Percentiles rank a stretch among this genome's conserved stretches.
Conservation (phyloP, 2,797 vertebrate species). For the Fistularia tabacaria region DNA sequence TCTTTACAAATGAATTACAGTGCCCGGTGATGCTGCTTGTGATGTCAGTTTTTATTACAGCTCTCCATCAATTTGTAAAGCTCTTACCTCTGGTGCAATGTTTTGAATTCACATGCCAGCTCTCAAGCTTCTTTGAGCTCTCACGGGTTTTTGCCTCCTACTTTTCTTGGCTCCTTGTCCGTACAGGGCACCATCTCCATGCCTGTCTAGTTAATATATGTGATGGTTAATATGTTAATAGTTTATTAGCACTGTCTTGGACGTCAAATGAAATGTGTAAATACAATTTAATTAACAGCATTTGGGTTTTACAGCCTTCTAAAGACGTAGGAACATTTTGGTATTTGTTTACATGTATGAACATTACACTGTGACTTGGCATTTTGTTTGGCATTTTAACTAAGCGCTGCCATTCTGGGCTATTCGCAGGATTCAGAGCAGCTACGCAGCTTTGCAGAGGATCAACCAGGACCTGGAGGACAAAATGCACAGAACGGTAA, state of each 20-base stretch:
- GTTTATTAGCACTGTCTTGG: too few relatives aligned
- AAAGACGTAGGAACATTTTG: too few relatives aligned
- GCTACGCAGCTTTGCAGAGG: conserved; percentile 91
- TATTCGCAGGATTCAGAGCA: conserved; percentile 87
- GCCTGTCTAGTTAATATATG: too few relatives aligned
- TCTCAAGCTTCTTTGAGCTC: conserved; percentile 16
- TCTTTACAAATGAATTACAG: too few relatives aligned
- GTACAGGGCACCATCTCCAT: too few relatives aligned
- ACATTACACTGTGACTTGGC: too few relatives aligned
- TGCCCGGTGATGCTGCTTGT: too few relatives aligned
- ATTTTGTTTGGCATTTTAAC: conserved; percentile 11
- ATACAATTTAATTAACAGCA: too few relatives aligned
- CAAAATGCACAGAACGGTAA: conserved; percentile 91
- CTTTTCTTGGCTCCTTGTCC: conserved; percentile 39
- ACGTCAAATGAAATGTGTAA: too few relatives aligned
- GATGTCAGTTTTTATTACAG: conserved; percentile 7
- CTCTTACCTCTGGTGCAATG: conserved; percentile 3
- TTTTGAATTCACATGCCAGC: conserved; percentile 15
- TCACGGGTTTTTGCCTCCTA: conserved; percentile 13
- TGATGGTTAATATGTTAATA: neutral
- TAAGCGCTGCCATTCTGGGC: neutral
- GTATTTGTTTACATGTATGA: too few relatives aligned
- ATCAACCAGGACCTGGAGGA: conserved; percentile 97
- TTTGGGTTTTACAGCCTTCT: too few relatives aligned
- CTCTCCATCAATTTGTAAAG: conserved; percentile 26